Evolutionary conservation across 2,888 invertebrate genomes (phyloP), one percentile per base, ranked within the genome.

Genomic region (Lochmaea crataegi): DNA sequence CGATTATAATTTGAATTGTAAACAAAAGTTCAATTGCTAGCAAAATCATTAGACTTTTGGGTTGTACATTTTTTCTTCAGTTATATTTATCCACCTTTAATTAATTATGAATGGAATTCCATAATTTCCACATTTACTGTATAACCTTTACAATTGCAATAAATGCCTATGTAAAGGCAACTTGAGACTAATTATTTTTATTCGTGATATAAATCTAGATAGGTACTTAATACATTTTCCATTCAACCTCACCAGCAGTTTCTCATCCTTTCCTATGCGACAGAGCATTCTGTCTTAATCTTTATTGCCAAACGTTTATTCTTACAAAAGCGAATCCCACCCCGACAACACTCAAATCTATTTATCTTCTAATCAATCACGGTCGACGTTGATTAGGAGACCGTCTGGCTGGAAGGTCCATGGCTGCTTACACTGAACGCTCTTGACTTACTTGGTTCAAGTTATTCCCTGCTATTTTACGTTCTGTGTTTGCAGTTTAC

Each of bases 341-440:
- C 83, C 84, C 81, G 76, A 80, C 79, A 81, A 82, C 84, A 81
- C 82, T 84, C 82, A 79, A 82, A 81, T 80, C 82, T 82, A 84
- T 85, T 86, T 86, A 86, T 86, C 86, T 85, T 83, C 83, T 85
- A 86, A 86, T 86, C 86, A 86, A 86, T 86, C 86, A 86, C 84
- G 80, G 80, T 78, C 81, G 77, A 80, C 79, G 79, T 83, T 82
- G 85, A 84, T 85, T 83, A 80, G 81, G 78, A 77, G 74, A 74
- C 72, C 75, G 78, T 76, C 77, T 72, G 73, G 53, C 60, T 67
- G 68, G 73, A 68, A 83, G 74, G 80, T 83, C 65, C 76, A 78
- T 82, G 77, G 79, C 79, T 80, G 68, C 72, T 66, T 73, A 22
- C 56, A 53, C 45, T 60, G 68, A 72, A 63, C 60, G 70, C 63